Base-by-base conservation (phyloP, 2,797 vertebrate species). In the Falco concolor region DNA sequence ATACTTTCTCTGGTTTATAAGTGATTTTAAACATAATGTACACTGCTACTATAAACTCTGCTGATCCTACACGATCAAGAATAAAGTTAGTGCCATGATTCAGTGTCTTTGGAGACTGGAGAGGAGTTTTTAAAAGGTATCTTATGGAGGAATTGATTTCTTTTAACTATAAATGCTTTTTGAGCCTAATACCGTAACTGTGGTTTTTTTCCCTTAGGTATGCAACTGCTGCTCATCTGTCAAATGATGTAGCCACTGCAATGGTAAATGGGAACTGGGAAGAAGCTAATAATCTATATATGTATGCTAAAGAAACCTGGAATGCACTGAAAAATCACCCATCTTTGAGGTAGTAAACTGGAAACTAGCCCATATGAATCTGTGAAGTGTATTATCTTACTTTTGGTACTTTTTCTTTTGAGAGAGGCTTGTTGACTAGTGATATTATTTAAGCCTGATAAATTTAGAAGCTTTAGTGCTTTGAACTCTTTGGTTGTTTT, bases 231-330 rank as follows among this genome's bases (percentile, higher is more conserved):
- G 98, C 98, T 82, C 97, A 98, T 93, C 91, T 95, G n/a, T 98
- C 99, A 90, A 98, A 98, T 56, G 99, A 99, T 61, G 93, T 99
- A 60, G 97, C 96, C 14, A 45, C 97, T 32, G 98, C 98, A 2
- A 98, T 99, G 99, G 98, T 98, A 84, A 97, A 91, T 15, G 99
- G 99, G 54, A 98, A 98, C 89, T 99, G 99, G 99, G 98, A 98
- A 47, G 98, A 98, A 44, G 99, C 99, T 30, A 92, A 98, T 78
- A 82, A 93, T 53, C 98, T 99, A 10, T 99, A 98, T 72, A 78
- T 84, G 24, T 47, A 85, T 68, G 98, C 99, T 57, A 99, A 98
- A 85, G 95, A 94, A 57, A 91, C 93, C 40, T 99, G 99, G 99
- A 87, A 97, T 8, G 77, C 97, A 45, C 93, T 99, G 94, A 98